Conservation (phyloP, 1,140 invertebrate genomes). For the Atopsyche davidsoni region DNA sequence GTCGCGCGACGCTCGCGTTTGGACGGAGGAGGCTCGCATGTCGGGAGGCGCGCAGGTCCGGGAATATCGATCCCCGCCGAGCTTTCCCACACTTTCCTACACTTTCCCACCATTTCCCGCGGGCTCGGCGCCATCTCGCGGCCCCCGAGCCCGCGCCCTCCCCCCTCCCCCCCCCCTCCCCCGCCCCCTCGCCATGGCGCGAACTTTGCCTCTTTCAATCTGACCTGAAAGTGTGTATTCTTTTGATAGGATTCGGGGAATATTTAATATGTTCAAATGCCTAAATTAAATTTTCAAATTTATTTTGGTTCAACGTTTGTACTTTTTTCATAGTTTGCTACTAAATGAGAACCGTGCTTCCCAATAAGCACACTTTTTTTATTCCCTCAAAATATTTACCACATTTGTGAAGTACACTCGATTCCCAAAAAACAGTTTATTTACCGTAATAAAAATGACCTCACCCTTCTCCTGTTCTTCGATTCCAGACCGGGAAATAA, state of each 20-base stretch:
- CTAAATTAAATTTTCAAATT: too few species aligned
- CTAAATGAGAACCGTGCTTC: too few species aligned
- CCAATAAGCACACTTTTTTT: background rate
- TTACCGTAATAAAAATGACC: background rate
- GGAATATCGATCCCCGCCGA: background rate
- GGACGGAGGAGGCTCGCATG: constrained; percentile 20
- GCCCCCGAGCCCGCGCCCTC: too few species aligned
- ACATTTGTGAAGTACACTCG: background rate
- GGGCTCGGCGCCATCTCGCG: constrained; percentile 17
- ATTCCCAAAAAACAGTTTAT: background rate
- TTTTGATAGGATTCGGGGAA: too few species aligned
- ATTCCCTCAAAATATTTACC: background rate
- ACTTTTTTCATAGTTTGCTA: too few species aligned
- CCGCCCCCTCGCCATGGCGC: too few species aligned
- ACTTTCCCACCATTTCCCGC: constrained; percentile 1
- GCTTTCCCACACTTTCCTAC: background rate
- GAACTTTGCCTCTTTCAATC: too few species aligned
- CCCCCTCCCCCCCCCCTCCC: too few species aligned
- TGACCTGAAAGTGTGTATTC: too few species aligned
- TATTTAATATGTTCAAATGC: too few species aligned
- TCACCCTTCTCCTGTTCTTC: background rate
- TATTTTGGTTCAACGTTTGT: too few species aligned
- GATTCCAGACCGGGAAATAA: background rate
- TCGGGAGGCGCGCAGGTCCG: background rate
- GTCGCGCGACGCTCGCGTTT: constrained; percentile 19